Percentiles rank a stretch among this genome's conserved stretches.
Evolutionary conservation across 2,113 vertebrate species (phyloP).

Genomic region (Rhinichthys klamathensis): DNA sequence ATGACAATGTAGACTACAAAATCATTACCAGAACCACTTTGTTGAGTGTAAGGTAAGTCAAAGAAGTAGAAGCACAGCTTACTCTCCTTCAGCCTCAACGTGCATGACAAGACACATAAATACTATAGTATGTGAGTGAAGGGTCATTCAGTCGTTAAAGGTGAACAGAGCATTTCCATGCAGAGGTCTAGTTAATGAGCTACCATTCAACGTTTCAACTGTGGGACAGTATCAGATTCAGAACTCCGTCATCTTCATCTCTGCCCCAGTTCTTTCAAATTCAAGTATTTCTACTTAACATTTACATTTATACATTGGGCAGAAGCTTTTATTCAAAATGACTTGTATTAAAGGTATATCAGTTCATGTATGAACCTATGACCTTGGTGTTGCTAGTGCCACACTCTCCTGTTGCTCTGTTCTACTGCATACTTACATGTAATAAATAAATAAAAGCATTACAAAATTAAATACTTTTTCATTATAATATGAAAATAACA

Average conservation of each 20-base stretch:
- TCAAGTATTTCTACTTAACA: neutral
- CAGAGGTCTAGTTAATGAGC: conserved; percentile 13
- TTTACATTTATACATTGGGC: neutral
- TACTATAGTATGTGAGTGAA: conserved; percentile 5
- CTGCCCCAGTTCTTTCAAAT: neutral
- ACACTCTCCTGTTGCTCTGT: neutral
- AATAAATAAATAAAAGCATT: too few species aligned
- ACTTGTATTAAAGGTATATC: neutral
- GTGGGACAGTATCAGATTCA: neutral
- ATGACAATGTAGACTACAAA: neutral
- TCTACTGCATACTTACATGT: neutral
- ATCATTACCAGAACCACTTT: neutral
- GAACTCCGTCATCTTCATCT: neutral
- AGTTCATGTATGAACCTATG: too few species aligned
- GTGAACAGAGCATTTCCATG: neutral
- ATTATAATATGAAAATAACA: too few species aligned
- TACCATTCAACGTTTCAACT: neutral
- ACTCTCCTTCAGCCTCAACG: neutral
- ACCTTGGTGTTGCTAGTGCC: too few species aligned
- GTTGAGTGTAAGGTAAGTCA: neutral
- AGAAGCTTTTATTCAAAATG: neutral
- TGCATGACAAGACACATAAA: neutral
- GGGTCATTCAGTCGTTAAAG: conserved; percentile 12
- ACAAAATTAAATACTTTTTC: too few species aligned
- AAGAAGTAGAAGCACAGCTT: neutral